Percentiles rank a stretch among this genome's conserved stretches.
These are phyloP conservation scores for Halocynthia roretzi DNA, from an alignment of 23 tunicate species.

Conservation along the genomic window DNA sequence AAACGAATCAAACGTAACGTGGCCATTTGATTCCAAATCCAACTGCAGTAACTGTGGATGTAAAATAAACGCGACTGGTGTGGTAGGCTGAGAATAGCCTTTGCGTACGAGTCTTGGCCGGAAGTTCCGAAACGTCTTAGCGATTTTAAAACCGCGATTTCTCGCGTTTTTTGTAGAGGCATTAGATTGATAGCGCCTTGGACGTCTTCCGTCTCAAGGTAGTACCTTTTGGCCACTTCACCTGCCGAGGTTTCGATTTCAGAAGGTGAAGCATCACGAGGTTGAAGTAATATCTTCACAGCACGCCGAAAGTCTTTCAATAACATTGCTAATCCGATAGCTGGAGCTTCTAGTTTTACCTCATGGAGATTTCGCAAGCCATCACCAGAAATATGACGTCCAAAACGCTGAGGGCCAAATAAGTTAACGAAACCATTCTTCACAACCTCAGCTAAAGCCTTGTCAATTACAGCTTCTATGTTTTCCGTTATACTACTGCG, in stretches of 20 bases:
- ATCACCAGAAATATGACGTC: constrained; percentile 12
- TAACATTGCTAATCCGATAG: constrained; percentile 51
- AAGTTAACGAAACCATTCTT: constrained; percentile 55
- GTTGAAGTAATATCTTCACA: not conserved
- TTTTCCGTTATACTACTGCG: not conserved
- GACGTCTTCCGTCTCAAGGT: constrained; percentile 31
- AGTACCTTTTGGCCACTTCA: constrained; percentile 26
- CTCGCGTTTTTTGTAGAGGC: constrained; percentile 26
- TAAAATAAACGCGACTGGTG: constrained; percentile 30
- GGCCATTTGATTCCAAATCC: constrained; percentile 30
- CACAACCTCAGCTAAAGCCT: constrained; percentile 10
- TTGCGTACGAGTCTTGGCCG: constrained; percentile 23
- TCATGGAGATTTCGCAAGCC: not conserved
- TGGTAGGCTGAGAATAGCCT: constrained; percentile 45
- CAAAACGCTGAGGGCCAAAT: constrained; percentile 74
- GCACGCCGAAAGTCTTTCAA: constrained; percentile 25
- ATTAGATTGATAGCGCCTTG: constrained; percentile 36
- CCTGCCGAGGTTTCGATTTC: not conserved
- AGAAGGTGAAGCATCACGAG: not conserved
- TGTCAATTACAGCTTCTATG: constrained; percentile 1
- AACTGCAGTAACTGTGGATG: constrained; percentile 45
- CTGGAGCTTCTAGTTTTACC: constrained; percentile 32
- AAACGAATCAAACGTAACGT: constrained; percentile 11
- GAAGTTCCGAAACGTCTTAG: constrained; percentile 22
- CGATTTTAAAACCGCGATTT: constrained; percentile 20